Conservation (phyloP, 2,888 invertebrate genomes). For the Oxytorus armatus region DNA sequence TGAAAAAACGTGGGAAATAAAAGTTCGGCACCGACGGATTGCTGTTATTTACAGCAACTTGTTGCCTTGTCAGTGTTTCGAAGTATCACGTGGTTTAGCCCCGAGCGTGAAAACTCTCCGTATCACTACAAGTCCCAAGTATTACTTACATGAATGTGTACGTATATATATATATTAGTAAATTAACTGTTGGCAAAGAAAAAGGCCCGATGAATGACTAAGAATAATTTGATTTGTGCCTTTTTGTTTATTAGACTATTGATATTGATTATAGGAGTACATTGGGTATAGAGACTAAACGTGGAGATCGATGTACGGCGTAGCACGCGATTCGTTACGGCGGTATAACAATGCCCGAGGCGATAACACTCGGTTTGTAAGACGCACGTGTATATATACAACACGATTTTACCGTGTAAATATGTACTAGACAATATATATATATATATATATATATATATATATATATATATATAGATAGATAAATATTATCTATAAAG, state of each 20-base stretch:
- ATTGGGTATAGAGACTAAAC: constrained; percentile 61
- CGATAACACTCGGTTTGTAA: constrained; percentile 57
- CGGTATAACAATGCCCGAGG: constrained; percentile 73
- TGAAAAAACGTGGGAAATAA: too few relatives aligned
- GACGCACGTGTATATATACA: constrained; percentile 35
- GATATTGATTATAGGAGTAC: neutral
- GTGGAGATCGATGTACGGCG: constrained; percentile 72
- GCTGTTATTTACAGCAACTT: neutral
- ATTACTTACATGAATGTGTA: constrained; percentile 2
- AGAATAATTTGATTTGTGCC: neutral
- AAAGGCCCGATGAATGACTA: neutral
- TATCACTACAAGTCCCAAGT: constrained; percentile 3
- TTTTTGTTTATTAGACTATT: neutral
- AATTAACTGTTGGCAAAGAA: neutral
- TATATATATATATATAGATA: too few relatives aligned
- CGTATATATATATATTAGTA: neutral
- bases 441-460: neutral
- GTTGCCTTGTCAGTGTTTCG: constrained; percentile 29
- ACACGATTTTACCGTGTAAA: constrained; percentile 27
- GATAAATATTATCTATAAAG: constrained; percentile 2
- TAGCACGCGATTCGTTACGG: constrained; percentile 72
- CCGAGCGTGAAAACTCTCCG: constrained; percentile 40
- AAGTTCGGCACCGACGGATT: neutral
- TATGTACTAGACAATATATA: constrained; percentile 9
- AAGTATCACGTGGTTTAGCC: constrained; percentile 27